Evolutionary conservation across 2,888 invertebrate genomes (phyloP), one percentile per base, ranked within the genome.

Genomic region (Hypena proboscidalis): DNA sequence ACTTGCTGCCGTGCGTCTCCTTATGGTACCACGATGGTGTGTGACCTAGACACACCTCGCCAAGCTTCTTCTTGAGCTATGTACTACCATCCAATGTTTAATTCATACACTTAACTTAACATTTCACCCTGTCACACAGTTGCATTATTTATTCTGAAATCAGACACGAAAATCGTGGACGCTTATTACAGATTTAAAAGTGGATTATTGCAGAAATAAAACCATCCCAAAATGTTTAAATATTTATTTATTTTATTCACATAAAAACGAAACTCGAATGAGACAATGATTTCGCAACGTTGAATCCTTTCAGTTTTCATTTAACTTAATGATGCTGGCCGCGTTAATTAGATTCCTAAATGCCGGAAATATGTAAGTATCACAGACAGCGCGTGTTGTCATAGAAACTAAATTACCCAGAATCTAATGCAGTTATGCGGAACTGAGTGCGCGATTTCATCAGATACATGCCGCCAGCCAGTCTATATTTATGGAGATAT

Each of bases 401-500:
- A 8, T 20, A 29, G 21, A 29, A 22, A 33, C 26, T n/a, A 21
- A 37, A 30, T 39, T 36, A 46, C 27, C 42, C 31, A 31, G 10
- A 37, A 54, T 43, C 30, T 25, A 43, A 49, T 36, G 22, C 36
- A 19, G 26, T 23, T 45, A 44, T 38, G 35, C 47, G 47, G 34
- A 53, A 46, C 42, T 36, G 49, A 37, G 38, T 54, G 32, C 2
- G 30, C 30, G 33, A 33, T 57, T 46, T 52, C 44, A 52, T 46
- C 36, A 46, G 41, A 49, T 41, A 51, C 51, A 43, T 60, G 43
- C 50, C 44, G 44, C 43, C 31, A 44, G 42, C 30, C 46, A 40
- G 46, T 34, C 34, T 46, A 29, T 47, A 47, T 54, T 61, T 34
- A 60, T 59, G 52, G 61, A 58, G 49, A 57, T 55, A 58, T 67